Evolutionary conservation across 2,113 vertebrate species (phyloP).

Genomic region (Panurus biarmicus): DNA sequence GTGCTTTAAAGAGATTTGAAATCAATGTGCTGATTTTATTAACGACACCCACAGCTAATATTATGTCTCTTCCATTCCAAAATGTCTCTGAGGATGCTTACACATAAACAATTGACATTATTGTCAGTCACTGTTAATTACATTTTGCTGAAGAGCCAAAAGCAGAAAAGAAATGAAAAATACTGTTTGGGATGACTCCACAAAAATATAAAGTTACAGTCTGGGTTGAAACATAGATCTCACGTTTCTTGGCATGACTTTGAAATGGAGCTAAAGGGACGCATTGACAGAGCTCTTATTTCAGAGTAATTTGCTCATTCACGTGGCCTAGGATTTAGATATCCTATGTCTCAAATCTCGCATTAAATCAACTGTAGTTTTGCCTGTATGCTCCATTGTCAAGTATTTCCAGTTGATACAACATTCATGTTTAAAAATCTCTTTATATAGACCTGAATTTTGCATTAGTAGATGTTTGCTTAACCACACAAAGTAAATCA

Average conservation of each 20-base stretch:
- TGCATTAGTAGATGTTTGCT: not conserved
- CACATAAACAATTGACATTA: not conserved
- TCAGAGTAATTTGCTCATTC: not conserved
- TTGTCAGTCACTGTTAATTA: not conserved
- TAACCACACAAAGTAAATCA: not conserved
- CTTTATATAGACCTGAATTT: not conserved
- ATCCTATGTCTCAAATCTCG: not conserved
- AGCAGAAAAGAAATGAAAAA: not conserved
- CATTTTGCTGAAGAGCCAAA: not conserved
- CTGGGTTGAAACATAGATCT: not conserved
- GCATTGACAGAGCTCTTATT: not conserved
- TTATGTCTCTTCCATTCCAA: not conserved
- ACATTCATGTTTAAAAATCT: not conserved
- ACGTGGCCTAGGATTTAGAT: not conserved
- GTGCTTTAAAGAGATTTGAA: not conserved
- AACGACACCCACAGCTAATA: not conserved
- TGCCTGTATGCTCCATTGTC: not conserved
- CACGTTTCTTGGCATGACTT: not conserved
- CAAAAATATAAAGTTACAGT: not conserved
- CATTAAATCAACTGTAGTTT: not conserved
- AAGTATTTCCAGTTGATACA: not conserved
- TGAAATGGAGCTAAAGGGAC: not conserved
- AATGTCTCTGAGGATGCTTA: not conserved
- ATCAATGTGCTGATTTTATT: not conserved
- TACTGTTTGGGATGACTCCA: not conserved